Evolutionary conservation across 2,888 invertebrate genomes (phyloP), one percentile per base, ranked within the genome.

Genomic region (Gari tellinella): DNA sequence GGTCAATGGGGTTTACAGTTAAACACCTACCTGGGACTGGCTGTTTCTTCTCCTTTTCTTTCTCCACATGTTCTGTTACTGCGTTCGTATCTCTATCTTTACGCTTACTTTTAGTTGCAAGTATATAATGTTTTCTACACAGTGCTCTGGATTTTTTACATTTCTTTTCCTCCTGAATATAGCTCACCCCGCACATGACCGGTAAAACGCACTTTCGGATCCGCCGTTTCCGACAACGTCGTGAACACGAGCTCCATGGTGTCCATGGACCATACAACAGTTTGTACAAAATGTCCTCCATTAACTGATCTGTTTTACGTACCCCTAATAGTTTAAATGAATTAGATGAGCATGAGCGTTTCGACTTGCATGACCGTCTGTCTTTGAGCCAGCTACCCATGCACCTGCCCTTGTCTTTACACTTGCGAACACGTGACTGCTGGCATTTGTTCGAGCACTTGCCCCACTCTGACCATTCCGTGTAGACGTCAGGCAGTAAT

Each of bases 81-180:
- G n/a, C n/a, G n/a, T n/a, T n/a, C n/a, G n/a, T n/a, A n/a, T n/a
- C n/a, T n/a, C n/a, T n/a, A n/a, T n/a, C n/a, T n/a, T n/a, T 31
- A 31, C 10, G 10, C 10, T 31, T 31, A 4, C 4, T 31, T 10
- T 10, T 4, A 10, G 31, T 31, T 7, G 31, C 4, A 26, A 80
- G 51, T 4, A 63, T 72, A 66, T 76, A 84, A n/a, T 81, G 74
- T 68, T 82, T 83, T 56, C 97, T 96, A 90, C 97, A 97, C 87
- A 94, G 94, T 62, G 96, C 95, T 58, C 95, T 96, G 80, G 96
- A 95, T 45, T 95, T 94, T 90, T 96, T 96, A 90, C 97, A 98
- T 88, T 95, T 96, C 2, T 97, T 96, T 7, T 95, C 95, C 92
- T 97, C 96, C 72, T 95, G 94, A 60, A 97, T 94, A 43, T 95